Evolutionary conservation across 2,113 vertebrate genomes (phyloP).

Genomic region (Trematocara marginatum): DNA sequence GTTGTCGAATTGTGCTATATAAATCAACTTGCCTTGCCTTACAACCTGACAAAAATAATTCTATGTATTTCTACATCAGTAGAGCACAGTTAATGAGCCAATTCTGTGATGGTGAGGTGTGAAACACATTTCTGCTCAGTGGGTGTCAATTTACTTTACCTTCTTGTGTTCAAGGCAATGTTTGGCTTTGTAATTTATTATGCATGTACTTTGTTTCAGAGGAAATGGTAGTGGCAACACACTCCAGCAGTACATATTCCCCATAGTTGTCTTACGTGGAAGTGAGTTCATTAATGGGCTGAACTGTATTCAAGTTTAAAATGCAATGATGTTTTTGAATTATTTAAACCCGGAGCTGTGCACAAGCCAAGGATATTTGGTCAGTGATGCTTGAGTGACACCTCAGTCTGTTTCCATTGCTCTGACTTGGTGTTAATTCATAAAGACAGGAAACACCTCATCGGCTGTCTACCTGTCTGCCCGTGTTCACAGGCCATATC

Average conservation of each 20-base stretch:
- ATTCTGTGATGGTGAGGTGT: neutral
- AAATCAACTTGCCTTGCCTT: too few relatives aligned
- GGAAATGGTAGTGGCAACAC: neutral
- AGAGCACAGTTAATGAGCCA: neutral
- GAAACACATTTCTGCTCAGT: neutral
- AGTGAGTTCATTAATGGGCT: neutral
- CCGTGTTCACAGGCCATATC: conserved; percentile 11
- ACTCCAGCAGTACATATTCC: neutral
- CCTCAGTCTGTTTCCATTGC: conserved; percentile 18
- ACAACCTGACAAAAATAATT: conserved; percentile 24
- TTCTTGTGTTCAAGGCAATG: neutral
- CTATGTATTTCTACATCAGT: neutral
- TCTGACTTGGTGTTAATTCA: conserved; percentile 35
- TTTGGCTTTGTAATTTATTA: neutral
- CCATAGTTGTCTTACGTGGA: neutral
- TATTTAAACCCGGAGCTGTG: conserved; percentile 35
- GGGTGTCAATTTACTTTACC: neutral
- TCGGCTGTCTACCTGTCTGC: conserved; percentile 3
- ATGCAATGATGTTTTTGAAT: conserved; percentile 17
- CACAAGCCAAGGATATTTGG: neutral
- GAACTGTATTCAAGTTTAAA: conserved; percentile 9
- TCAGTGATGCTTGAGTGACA: conserved; percentile 51
- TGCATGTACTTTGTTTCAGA: neutral
- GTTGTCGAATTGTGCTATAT: too few relatives aligned
- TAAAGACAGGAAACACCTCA: conserved; percentile 38